These are phyloP conservation scores for Drosophila quinaria DNA, from an alignment of 2,888 invertebrate genomes.

Conservation along the genomic window DNA sequence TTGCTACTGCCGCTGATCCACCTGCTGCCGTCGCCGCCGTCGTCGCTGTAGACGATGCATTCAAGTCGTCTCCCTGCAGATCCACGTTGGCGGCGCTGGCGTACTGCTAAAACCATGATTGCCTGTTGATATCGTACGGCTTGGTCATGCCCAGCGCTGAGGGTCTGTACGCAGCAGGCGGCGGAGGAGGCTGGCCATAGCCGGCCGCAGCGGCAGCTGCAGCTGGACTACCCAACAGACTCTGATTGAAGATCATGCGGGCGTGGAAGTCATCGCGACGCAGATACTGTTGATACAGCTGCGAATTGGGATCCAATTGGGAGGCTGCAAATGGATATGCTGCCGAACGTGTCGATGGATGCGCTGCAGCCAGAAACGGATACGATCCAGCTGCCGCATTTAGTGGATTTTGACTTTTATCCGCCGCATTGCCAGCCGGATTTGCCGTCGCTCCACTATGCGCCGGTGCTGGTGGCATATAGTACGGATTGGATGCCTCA, in stretches of 20 bases:
- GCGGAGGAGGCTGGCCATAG: constrained; percentile 88
- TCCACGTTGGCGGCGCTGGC: constrained; percentile 80
- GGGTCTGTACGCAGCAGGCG: constrained; percentile 88
- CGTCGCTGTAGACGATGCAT: constrained; percentile 51
- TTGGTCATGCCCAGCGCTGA: constrained; percentile 89
- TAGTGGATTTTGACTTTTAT: constrained; percentile 86
- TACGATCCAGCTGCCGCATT: constrained; percentile 86
- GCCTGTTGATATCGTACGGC: constrained; percentile 90
- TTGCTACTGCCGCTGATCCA: constrained; percentile 4
- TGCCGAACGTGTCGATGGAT: constrained; percentile 86
- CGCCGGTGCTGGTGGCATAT: constrained; percentile 86
- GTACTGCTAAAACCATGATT: constrained; percentile 89
- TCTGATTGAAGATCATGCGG: constrained; percentile 87
- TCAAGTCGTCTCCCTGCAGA: constrained; percentile 76
- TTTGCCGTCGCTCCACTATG: constrained; percentile 82
- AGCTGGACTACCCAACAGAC: constrained; percentile 85
- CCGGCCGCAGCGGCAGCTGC: constrained; percentile 89
- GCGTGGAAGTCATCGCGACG: constrained; percentile 89
- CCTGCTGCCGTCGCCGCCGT: constrained; percentile 39
- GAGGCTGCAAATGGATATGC: constrained; percentile 86
- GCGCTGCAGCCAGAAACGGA: constrained; percentile 89
- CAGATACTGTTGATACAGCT: constrained; percentile 91
- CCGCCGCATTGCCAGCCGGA: constrained; percentile 65
- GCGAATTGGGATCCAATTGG: constrained; percentile 88
- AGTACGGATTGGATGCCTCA: constrained; percentile 88